Percentiles rank a stretch among this genome's conserved stretches.
These are phyloP conservation scores for Darevskia mixta DNA, from an alignment of 2,797 vertebrate genomes.

Conservation along the genomic window DNA sequence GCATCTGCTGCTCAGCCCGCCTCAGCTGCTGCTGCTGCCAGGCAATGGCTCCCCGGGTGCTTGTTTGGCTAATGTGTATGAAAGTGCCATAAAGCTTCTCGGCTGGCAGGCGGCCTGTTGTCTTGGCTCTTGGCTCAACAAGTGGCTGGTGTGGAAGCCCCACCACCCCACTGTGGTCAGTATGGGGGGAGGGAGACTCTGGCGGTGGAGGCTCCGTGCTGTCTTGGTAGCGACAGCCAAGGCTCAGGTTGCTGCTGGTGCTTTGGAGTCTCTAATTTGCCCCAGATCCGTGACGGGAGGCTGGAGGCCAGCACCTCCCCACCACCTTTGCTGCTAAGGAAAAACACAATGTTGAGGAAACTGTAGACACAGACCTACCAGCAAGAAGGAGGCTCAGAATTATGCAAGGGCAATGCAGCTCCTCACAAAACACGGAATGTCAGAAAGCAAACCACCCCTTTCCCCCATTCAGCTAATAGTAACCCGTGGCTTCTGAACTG, in stretches of 20 bases:
- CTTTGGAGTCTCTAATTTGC: neutral
- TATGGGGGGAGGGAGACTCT: fast-evolving
- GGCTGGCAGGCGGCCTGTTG: neutral
- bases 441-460: neutral
- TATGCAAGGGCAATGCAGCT: too few relatives aligned
- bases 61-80: neutral
- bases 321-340: too few relatives aligned
- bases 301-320: neutral
- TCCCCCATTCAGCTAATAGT: neutral
- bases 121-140: neutral
- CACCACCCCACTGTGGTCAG: neutral
- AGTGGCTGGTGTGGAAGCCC: fast-evolving
- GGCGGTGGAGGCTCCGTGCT: neutral
- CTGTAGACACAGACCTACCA: neutral
- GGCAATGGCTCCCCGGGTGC: neutral
- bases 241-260: neutral
- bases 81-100: neutral
- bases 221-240: neutral
- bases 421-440: neutral
- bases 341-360: neutral
- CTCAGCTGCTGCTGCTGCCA: neutral
- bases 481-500: neutral
- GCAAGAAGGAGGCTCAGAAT: neutral
- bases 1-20: neutral
- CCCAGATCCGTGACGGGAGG: constrained; percentile 6